phyloP scores from a whole-genome alignment of 2,797 vertebrate genomes.

The Ctenopoma kingsleyae region DNA sequence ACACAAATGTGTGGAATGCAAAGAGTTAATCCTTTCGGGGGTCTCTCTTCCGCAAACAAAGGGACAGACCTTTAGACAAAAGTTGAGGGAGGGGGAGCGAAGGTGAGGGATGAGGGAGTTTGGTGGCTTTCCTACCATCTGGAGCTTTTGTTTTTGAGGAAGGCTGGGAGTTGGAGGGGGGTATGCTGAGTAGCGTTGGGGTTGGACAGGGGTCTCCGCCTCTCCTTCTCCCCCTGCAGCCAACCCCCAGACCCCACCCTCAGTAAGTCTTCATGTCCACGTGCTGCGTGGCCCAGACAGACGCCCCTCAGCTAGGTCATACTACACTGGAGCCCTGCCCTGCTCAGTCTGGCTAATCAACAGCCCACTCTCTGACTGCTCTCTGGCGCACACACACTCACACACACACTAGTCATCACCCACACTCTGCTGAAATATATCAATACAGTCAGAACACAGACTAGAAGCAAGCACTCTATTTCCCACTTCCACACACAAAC shows the following conservation, averaged over 20 bases:
- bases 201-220: slow-evolving; percentile 47
- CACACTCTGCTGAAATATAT: slow-evolving; percentile 53
- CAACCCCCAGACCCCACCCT: slow-evolving; percentile 57
- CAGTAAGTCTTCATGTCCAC: slow-evolving; percentile 66
- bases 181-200: slow-evolving; percentile 40
- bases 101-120: slow-evolving; percentile 77
- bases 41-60: slow-evolving; percentile 88
- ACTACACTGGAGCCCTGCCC: slow-evolving; percentile 61
- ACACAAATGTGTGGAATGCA: slow-evolving; percentile 88
- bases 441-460: slow-evolving; percentile 56
- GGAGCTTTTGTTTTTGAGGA: slow-evolving; percentile 87
- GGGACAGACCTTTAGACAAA: slow-evolving; percentile 87
- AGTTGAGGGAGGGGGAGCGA: slow-evolving; percentile 79
- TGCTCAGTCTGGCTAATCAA: slow-evolving; percentile 68
- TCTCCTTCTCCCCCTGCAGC: slow-evolving; percentile 17
- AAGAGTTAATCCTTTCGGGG: slow-evolving; percentile 88
- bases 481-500: slow-evolving; percentile 15
- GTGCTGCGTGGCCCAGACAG: slow-evolving; percentile 81
- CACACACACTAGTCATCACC: slow-evolving; percentile 49
- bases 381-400: slow-evolving; percentile 26
- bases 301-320: slow-evolving; percentile 76
- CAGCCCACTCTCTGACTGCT: slow-evolving; percentile 52
- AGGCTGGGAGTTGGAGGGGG: slow-evolving; percentile 57
- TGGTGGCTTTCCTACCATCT: slow-evolving; percentile 87
- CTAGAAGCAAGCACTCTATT: slow-evolving; percentile 7